These are phyloP conservation scores for Panonychus citri DNA, from an alignment of 1,140 invertebrate genomes.

Conservation along the genomic window DNA sequence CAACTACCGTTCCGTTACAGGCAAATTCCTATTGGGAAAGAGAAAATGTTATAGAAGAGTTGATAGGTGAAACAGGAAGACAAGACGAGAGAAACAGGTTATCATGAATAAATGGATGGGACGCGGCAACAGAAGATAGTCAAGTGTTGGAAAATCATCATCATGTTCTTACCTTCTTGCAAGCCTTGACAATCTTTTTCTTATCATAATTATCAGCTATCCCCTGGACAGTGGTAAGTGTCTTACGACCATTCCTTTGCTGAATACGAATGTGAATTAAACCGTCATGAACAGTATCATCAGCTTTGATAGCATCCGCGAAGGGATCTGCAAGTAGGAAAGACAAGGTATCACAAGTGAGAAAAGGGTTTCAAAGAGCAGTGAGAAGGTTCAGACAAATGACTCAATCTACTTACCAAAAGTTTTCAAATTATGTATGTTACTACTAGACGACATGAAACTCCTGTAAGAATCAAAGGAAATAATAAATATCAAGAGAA, in stretches of 20 bases:
- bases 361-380: background rate
- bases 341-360: background rate
- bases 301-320: conserved; percentile 89
- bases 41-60: too few relatives aligned
- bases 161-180: too few relatives aligned
- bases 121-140: too few relatives aligned
- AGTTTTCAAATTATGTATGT: conserved; percentile 79
- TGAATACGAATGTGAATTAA: conserved; percentile 99
- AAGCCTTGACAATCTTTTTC: conserved; percentile 98
- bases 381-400: background rate
- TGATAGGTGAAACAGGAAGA: too few relatives aligned
- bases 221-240: conserved; percentile 92
- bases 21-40: too few relatives aligned
- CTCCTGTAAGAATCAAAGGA: too few relatives aligned
- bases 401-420: conserved; percentile 38
- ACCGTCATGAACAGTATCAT: conserved; percentile 89
- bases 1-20: conserved; percentile 92
- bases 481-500: too few relatives aligned
- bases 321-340: conserved; percentile 37
- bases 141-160: too few relatives aligned
- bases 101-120: too few relatives aligned
- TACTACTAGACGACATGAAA: too few relatives aligned
- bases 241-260: conserved; percentile 98
- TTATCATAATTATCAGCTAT: conserved; percentile 94
- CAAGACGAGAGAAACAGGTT: too few relatives aligned